phyloP scores from a whole-genome alignment of 2,797 vertebrate species.

The Scyliorhinus canicula region DNA sequence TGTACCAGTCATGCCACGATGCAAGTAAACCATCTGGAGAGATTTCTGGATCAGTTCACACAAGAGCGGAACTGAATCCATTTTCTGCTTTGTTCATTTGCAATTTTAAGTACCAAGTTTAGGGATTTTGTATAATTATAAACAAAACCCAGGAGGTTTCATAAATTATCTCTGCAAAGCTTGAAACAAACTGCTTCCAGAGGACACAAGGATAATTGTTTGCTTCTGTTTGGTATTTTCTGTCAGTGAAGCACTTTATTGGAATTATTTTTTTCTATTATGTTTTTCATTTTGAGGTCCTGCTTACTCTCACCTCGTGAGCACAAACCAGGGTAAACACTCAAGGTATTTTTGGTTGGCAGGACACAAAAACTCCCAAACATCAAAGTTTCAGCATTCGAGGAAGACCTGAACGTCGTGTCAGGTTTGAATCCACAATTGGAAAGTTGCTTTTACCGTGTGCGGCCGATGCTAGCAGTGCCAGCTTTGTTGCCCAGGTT shows the following conservation, averaged over 20 bases:
- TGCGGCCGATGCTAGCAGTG: neutral
- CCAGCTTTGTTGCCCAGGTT: neutral
- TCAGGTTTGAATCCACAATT: neutral
- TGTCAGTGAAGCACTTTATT: neutral
- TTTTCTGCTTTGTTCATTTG: slow-evolving; percentile 21
- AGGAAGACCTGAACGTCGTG: neutral
- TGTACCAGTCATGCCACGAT: slow-evolving; percentile 9
- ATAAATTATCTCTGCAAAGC: neutral
- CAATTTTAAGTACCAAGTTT: slow-evolving; percentile 6
- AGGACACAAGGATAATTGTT: neutral
- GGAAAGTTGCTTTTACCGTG: neutral
- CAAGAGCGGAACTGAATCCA: neutral
- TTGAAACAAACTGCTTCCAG: neutral
- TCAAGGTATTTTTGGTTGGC: neutral
- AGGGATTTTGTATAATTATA: slow-evolving; percentile 1
- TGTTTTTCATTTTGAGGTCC: neutral
- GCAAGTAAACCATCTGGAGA: slow-evolving; percentile 32
- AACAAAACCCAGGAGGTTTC: neutral
- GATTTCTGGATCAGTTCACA: slow-evolving; percentile 22
- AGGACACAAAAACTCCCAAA: neutral
- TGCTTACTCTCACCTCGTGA: too few relatives aligned
- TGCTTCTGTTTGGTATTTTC: neutral
- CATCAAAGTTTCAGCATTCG: neutral
- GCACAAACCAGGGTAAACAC: neutral
- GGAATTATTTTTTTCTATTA: neutral